These are phyloP conservation scores for Pheosia tremula DNA, from an alignment of 2,888 invertebrate species.

Conservation along the genomic window DNA sequence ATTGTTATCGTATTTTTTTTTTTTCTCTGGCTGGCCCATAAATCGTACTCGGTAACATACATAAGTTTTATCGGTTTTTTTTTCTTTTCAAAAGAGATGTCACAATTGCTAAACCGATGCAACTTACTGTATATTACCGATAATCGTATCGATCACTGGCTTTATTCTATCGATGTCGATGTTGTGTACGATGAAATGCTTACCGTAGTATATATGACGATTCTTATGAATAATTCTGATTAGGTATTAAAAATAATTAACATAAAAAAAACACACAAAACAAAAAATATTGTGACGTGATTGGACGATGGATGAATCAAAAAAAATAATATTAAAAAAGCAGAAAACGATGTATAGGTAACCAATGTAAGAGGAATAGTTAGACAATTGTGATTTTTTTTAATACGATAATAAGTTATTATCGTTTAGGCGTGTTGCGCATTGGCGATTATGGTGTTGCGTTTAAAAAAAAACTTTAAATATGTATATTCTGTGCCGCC, in stretches of 20 bases:
- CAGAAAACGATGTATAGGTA: constrained; percentile 31
- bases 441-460: constrained; percentile 17
- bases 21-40: constrained; percentile 49
- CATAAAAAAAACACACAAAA: constrained; percentile 35
- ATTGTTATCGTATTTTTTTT: constrained; percentile 51
- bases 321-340: constrained; percentile 24
- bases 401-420: constrained; percentile 11
- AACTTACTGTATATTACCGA: constrained; percentile 23
- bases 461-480: no score
- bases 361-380: constrained; percentile 33
- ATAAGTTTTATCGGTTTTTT: constrained; percentile 21
- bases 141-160: constrained; percentile 25
- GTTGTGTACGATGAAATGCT: constrained; percentile 32
- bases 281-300: constrained; percentile 47
- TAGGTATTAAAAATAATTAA: constrained; percentile 46
- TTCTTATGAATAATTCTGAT: constrained; percentile 57
- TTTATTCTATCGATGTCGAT: constrained; percentile 39
- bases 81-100: no score
- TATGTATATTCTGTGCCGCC: no score
- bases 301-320: constrained; percentile 42
- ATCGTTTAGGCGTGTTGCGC: constrained; percentile 34
- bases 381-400: constrained; percentile 40
- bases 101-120: constrained; percentile 3
- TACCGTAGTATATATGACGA: constrained; percentile 45
- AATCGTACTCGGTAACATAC: constrained; percentile 24